Evolutionary conservation across 1,140 invertebrate species (phyloP), one percentile per base, ranked within the genome.

Genomic region (Drosophila tristis): DNA sequence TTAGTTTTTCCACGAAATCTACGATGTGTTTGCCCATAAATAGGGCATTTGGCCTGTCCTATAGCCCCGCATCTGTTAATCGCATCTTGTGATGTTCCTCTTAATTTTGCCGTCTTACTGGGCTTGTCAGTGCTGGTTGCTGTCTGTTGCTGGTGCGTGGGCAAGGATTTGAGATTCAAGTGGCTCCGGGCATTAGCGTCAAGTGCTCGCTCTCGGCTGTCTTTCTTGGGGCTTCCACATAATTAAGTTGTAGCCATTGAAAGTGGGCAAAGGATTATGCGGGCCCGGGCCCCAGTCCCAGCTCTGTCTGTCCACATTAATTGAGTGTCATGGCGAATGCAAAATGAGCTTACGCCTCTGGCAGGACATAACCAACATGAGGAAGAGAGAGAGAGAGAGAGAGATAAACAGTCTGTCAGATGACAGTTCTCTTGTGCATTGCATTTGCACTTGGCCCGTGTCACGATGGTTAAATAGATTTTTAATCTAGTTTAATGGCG

Each of bases 311-410:
- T 78, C 53, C 51, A 44, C 77, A 64, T 65, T 85, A 85, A 85
- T 85, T 76, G 67, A 80, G 76, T 74, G 77, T 77, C 77, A 80
- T 77, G 64, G 64, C 68, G 72, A 78, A 71, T 84, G 76, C 57
- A 58, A 74, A 81, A 81, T 75, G 67, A 71, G 75, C 65, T 78
- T 78, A 81, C 76, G 74, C 74, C 51, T 75, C 48, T 61, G 80
- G 59, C 64, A 35, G 35, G 66, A 49, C 48, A 47, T 51, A 67
- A 63, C 62, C 72, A 68, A 56, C 45, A 49, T 4, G 11, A 39
- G 11, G 2, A 7, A 39, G 57, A 57, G 60, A 73, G 7, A 31
- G 29, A 31, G 29, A 31, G 7, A 31, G 6, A 31, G 29, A 39
- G 63, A 57, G 63, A 78, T 77, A 56, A 63, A 68, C 39, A 70